Conservation (phyloP, 2,888 invertebrate species). For the Andrena camellia region DNA sequence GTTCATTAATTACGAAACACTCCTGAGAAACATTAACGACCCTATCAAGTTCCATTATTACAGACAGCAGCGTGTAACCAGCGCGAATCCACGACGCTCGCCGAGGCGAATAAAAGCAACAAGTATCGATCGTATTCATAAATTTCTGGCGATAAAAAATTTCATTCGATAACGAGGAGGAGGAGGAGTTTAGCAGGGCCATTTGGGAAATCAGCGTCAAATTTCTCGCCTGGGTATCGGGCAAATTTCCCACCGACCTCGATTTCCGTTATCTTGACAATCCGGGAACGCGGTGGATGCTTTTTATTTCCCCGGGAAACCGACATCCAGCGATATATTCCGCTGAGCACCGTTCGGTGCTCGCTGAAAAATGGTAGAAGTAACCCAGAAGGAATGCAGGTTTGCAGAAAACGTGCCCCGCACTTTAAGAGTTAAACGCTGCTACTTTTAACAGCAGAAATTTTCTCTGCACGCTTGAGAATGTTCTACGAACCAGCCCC, state of each 20-base stretch:
- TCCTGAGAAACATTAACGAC: conserved; percentile 13
- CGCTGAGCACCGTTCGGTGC: neutral
- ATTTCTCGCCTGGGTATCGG: conserved; percentile 5
- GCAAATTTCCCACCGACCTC: conserved; percentile 13
- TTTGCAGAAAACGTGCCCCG: neutral
- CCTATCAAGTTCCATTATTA: neutral
- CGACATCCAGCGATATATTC: conserved; percentile 17
- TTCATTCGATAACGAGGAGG: conserved; percentile 14
- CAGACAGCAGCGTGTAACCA: neutral
- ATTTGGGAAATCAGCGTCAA: conserved; percentile 34
- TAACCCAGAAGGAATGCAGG: neutral
- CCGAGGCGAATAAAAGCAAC: conserved; percentile 16
- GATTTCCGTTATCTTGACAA: conserved; percentile 36
- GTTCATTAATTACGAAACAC: neutral
- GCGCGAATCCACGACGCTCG: too few relatives aligned
- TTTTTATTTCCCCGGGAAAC: conserved; percentile 8
- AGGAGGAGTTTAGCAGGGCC: neutral
- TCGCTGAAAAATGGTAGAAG: conserved; percentile 33
- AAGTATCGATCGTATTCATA: conserved; percentile 26
- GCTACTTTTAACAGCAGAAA: neutral
- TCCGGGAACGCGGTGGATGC: conserved; percentile 2
- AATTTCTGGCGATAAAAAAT: conserved; percentile 20
- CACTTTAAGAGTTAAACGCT: conserved; percentile 6
- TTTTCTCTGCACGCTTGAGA: neutral
- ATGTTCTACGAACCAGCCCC: neutral